Evolutionary conservation across 1,140 invertebrate genomes (phyloP), one percentile per base, ranked within the genome.

Genomic region (Agrypnia vestita): DNA sequence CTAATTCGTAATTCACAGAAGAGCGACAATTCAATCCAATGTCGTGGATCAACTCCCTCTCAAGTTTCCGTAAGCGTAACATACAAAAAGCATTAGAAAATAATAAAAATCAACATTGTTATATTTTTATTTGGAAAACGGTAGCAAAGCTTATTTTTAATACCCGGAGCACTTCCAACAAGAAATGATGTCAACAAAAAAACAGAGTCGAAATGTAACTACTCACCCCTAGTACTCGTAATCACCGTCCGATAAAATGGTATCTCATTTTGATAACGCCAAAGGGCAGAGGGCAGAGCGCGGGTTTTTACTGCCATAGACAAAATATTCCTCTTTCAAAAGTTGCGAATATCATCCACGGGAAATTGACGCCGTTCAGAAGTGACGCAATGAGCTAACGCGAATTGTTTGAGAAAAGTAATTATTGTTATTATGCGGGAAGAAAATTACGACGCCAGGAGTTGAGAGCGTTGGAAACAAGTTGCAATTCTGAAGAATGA

Each of bases 241-340:
- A 67, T 67, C 62, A 35, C 44, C 43, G 43, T 8, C 21, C 69
- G 69, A 53, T 53, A 72, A 72, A 53, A 72, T 53, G 69, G 25
- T 72, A 72, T 72, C 21, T 72, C 49, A 72, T 72, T 61, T 72
- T 53, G 21, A 72, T 72, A 72, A 13, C 21, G 69, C 69, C 35
- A 11, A 19, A 21, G 69, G 69, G 69, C n/a, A 12, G 6, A 43
- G 59, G 17, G 21, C 21, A 10, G 17, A 17, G 56, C 15, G 19
- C 21, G 62, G 13, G 7, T 67, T 67, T 67, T 67, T 67, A 67
- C 44, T 67, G 35, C 4, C 35, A 15, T n/a, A 51, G 62, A 67
- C 13, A 15, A 46, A 46, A 47, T 67, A 67, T 67, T 47, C 62
- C 62, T 13, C 19, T 17, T 67, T 47, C 62, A 44, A 25, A 19